Conservation (phyloP, 2,888 invertebrate genomes). For the Boloria selene region DNA sequence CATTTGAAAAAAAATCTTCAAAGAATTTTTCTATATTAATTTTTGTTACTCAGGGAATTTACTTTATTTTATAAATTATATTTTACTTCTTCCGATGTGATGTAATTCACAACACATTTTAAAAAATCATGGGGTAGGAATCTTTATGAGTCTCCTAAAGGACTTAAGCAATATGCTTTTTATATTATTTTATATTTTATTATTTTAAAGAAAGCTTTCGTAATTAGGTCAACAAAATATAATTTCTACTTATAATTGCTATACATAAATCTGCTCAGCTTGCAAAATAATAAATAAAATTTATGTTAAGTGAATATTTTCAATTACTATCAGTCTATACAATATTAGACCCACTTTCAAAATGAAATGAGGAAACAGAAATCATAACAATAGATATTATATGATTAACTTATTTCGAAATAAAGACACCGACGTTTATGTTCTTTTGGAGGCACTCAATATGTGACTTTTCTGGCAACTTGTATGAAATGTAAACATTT, state of each 20-base stretch:
- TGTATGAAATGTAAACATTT: constrained; percentile 9
- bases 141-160: too few species aligned
- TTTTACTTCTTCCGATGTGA: too few species aligned
- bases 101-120: too few species aligned
- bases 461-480: constrained; percentile 4
- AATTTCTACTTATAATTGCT: constrained; percentile 6
- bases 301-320: not conserved
- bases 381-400: constrained; percentile 8
- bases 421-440: not conserved
- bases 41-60: too few species aligned
- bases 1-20: too few species aligned
- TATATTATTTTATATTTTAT: not conserved
- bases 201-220: not conserved
- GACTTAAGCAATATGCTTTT: too few species aligned
- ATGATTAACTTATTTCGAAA: constrained; percentile 7
- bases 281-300: constrained; percentile 8
- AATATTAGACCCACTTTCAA: constrained; percentile 10
- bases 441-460: constrained; percentile 11
- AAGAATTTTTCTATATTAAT: too few species aligned
- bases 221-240: constrained; percentile 1
- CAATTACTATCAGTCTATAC: constrained; percentile 12
- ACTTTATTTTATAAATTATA: too few species aligned
- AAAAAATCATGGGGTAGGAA: too few species aligned
- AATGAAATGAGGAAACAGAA: constrained; percentile 18
- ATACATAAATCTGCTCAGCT: not conserved